A percentile compares a stretch with the other conserved stretches of the same genome.
Evolutionary conservation across 1,140 invertebrate genomes (phyloP).

Genomic region (Caerostris darwini): DNA sequence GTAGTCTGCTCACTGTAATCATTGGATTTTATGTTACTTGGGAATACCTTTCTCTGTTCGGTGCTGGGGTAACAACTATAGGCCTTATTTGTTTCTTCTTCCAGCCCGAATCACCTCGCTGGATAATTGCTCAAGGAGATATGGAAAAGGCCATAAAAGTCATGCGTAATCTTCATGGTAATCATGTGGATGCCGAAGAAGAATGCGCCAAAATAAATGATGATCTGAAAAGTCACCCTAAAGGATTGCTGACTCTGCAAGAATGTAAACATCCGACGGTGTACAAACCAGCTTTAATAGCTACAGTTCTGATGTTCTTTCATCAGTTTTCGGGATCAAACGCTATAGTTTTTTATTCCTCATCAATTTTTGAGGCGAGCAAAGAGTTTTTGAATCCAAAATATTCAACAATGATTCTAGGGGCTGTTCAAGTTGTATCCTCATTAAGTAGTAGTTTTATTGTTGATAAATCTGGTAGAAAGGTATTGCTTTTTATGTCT

Average conservation of each 20-base stretch:
- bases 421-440: slow-evolving; percentile 92
- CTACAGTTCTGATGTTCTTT: slow-evolving; percentile 94
- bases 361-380: slow-evolving; percentile 89
- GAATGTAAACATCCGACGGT: slow-evolving; percentile 88
- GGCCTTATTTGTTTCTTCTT: background rate
- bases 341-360: slow-evolving; percentile 95
- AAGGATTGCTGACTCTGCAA: slow-evolving; percentile 80
- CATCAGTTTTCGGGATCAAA: slow-evolving; percentile 96
- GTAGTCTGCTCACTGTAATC: slow-evolving; percentile 31
- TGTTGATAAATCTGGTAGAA: slow-evolving; percentile 92
- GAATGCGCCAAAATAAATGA: slow-evolving; percentile 56
- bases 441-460: slow-evolving; percentile 91
- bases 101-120: slow-evolving; percentile 14
- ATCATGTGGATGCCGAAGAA: slow-evolving; percentile 31
- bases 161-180: slow-evolving; percentile 34
- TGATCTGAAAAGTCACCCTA: slow-evolving; percentile 68
- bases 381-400: slow-evolving; percentile 85
- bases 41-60: slow-evolving; percentile 28
- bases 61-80: background rate
- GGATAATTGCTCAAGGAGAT: slow-evolving; percentile 25
- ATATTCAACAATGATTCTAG: slow-evolving; percentile 90
- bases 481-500: slow-evolving; percentile 92
- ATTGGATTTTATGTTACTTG: slow-evolving; percentile 23
- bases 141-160: background rate
- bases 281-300: slow-evolving; percentile 88